Evolutionary conservation across 2,888 invertebrate genomes (phyloP), one percentile per base, ranked within the genome.

Genomic region (Polyommatus iphigenia): DNA sequence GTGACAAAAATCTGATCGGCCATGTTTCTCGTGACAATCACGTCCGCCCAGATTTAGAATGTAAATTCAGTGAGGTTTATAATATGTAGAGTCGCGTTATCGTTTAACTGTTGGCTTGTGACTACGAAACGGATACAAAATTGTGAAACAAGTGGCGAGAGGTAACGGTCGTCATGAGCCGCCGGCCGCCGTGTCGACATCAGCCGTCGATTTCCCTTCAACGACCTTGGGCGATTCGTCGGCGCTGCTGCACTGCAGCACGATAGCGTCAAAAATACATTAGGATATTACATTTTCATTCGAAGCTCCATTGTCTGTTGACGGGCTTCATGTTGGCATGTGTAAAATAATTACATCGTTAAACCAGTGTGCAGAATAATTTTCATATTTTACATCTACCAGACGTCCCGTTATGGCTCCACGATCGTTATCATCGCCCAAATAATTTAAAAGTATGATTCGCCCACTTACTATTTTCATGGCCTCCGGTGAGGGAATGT

Each of bases 201-300:
- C 81, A 85, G 85, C 85, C 87, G 88, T 88, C 89, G 88, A 89
- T 93, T 93, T 93, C 91, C 93, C 93, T 89, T 92, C 90, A 87
- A 87, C 89, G 92, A 91, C 94, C 93, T 93, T 93, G 93, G 85
- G 85, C 86, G 84, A 83, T 79, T 85, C 85, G 85, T 87, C 83
- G 84, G 83, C 85, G 87, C 82, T 85, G 84, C 83, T 82, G 85
- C 85, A 85, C 85, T 83, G 84, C 84, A 83, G 81, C 82, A 82
- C 84, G 84, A 85, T 86, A 85, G 87, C 85, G 79, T 83, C 83
- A 81, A 81, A 81, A 83, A 80, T 80, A 83, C 79, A 79, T 81
- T 79, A 67, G 29, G 13, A 29, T 67, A 32, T 67, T 67, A 67
- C 32, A 18, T 67, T 29, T 67, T 29, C 20, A 67, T 67, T 5